Conservation (phyloP, 2,888 invertebrate genomes). For the Gastracanthus pulcherrimus region DNA sequence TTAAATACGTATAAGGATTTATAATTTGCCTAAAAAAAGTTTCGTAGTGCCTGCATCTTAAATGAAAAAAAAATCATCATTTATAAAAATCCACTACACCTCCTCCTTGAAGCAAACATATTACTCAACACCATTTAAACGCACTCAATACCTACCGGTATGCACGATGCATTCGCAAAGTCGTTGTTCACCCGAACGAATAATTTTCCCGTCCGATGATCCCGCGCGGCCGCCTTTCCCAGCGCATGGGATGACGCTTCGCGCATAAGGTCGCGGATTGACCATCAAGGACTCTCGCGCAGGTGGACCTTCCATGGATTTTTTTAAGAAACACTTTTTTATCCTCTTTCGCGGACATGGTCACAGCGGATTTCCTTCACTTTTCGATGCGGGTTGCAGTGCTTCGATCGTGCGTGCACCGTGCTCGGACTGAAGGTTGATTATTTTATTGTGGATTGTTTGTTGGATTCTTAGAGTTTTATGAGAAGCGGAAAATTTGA, state of each 20-base stretch:
- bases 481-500: too few species aligned
- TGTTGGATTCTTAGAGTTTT: not conserved
- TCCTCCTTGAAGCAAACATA: too few species aligned
- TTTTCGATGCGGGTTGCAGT: not conserved
- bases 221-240: slow-evolving; percentile 3
- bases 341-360: not conserved
- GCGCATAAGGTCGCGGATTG: slow-evolving; percentile 32
- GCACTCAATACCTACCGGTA: too few species aligned
- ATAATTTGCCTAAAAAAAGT: too few species aligned
- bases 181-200: not conserved
- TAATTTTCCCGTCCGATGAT: slow-evolving; percentile 47
- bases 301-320: slow-evolving; percentile 9
- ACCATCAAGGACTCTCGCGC: slow-evolving; percentile 67
- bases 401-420: not conserved
- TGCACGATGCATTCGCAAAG: not conserved
- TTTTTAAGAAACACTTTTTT: too few species aligned
- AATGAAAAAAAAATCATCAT: too few species aligned
- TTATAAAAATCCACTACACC: too few species aligned
- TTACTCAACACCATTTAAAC: too few species aligned
- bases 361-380: not conserved
- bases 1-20: too few species aligned
- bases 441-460: not conserved
- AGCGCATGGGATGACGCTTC: not conserved
- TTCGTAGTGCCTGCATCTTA: too few species aligned
- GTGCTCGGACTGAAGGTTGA: not conserved